These are phyloP conservation scores for Volucella bombylans DNA, from an alignment of 2,888 invertebrate genomes.

Conservation along the genomic window DNA sequence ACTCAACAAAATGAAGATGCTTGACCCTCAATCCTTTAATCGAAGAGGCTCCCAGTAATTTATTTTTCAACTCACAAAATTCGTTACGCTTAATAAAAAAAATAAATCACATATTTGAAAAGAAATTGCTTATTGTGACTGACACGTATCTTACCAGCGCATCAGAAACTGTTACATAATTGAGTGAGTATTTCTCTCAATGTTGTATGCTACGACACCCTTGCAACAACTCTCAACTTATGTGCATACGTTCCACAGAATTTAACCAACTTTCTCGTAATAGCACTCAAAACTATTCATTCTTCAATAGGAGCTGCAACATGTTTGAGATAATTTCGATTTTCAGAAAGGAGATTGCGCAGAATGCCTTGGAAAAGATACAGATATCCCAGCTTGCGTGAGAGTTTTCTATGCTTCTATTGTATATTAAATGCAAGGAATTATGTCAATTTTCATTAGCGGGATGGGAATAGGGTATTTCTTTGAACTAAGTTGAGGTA, in stretches of 20 bases:
- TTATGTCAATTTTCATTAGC: not conserved
- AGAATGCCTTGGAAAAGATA: conserved; percentile 12
- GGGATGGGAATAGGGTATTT: not conserved
- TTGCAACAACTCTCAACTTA: too few relatives aligned
- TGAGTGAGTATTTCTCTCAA: too few relatives aligned
- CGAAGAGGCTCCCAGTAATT: too few relatives aligned
- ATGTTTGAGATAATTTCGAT: conserved; percentile 21
- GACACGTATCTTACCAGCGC: conserved; percentile 5
- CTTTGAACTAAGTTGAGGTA: not conserved
- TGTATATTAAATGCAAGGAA: conserved; percentile 15
- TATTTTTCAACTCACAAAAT: too few relatives aligned
- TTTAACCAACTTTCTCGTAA: too few relatives aligned
- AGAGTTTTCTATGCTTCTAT: not conserved
- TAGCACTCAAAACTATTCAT: too few relatives aligned
- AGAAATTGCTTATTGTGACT: conserved; percentile 12
- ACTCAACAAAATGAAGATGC: too few relatives aligned
- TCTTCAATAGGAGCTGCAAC: not conserved
- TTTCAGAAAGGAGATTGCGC: not conserved
- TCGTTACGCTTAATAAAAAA: not conserved
- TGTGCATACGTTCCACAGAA: too few relatives aligned
- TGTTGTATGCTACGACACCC: too few relatives aligned
- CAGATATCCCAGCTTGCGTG: conserved; percentile 7
- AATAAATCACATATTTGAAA: not conserved
- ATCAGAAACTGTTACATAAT: not conserved
- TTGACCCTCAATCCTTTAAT: too few relatives aligned